Base-by-base conservation (phyloP, 1,140 invertebrate species). In the Caenorhabditis briggsae region DNA sequence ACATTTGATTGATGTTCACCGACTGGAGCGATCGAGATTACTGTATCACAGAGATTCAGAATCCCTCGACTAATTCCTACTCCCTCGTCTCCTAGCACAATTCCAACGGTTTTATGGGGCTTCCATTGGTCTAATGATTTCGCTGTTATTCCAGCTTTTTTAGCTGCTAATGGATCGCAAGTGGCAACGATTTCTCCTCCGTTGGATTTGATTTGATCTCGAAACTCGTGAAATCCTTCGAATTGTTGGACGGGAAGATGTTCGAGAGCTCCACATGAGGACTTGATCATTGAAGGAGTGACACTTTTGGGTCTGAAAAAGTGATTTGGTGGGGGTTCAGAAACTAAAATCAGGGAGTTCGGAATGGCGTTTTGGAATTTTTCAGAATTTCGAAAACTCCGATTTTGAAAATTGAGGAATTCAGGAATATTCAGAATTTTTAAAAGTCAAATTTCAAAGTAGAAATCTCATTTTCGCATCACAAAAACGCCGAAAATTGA, bases 241-340 rank as follows among this genome's bases (percentile, higher is more conserved):
- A 86, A 64, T 18, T 58, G 78, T 25, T 61, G 64, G 11, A 86
- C 82, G 11, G 41, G 53, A 25, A 86, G 70, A 48, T 74, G 70
- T 48, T 86, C 85, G 5, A 86, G 23, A 23, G 85, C 85, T 9
- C 85, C 85, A 64, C 74, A 82, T 18, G 64, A 78, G 9, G 85
- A 70, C 20, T 83, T 82, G 20, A 70, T 82, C 74, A 86, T 86
- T 18, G 59, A 23, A 9, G 85, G 85, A 46, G 85, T 86, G 11
- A 86, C 48, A 5, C 33, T 23, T 14, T 56, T 50, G 14, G 78
- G 78, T 82, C 85, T 86, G 64, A 48, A 86, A 59, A 61, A 33
- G 33, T 33, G 33, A 1, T 33, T 33, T 33, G 33, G 33, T 33
- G 33, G 33, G 33, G 33, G 33, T 33, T 33, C 33, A 33, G 33